These are phyloP conservation scores for Lontra canadensis DNA, from an alignment of 2,113 vertebrate genomes.

Conservation along the genomic window DNA sequence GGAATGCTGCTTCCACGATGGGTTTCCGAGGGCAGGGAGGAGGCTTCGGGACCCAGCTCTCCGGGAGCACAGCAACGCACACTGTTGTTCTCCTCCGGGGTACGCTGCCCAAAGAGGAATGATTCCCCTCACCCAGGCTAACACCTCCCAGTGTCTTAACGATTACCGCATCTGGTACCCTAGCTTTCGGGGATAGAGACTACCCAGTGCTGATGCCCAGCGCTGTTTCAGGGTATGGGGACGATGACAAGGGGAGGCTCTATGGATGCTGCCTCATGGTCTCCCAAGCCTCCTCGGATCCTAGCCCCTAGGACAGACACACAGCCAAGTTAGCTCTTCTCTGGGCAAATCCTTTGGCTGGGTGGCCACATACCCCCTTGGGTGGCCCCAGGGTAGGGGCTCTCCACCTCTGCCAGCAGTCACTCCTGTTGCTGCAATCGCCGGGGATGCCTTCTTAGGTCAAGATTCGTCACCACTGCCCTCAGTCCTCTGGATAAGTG, in stretches of 20 bases:
- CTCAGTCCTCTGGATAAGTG: background rate
- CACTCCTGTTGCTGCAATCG: background rate
- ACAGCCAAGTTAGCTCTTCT: background rate
- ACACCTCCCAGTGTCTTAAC: background rate
- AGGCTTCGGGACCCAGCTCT: background rate
- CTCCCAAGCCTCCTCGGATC: background rate
- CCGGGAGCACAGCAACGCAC: background rate
- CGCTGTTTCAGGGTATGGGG: background rate
- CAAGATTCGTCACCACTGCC: background rate
- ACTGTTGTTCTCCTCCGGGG: background rate
- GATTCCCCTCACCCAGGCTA: background rate
- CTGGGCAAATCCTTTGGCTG: background rate
- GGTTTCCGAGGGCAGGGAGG: background rate
- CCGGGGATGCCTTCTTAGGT: background rate
- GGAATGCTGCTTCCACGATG: background rate
- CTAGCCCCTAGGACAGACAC: background rate
- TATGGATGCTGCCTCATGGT: rapidly evolving
- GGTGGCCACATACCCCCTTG: too few species aligned
- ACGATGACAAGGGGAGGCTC: background rate
- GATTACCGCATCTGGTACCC: background rate
- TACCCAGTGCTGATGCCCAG: background rate
- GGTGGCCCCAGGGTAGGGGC: background rate
- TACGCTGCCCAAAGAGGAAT: background rate
- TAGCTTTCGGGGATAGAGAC: background rate
- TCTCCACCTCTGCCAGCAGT: background rate